Evolutionary conservation across 2,113 vertebrate genomes (phyloP).

Genomic region (Salvelinus namaycush): DNA sequence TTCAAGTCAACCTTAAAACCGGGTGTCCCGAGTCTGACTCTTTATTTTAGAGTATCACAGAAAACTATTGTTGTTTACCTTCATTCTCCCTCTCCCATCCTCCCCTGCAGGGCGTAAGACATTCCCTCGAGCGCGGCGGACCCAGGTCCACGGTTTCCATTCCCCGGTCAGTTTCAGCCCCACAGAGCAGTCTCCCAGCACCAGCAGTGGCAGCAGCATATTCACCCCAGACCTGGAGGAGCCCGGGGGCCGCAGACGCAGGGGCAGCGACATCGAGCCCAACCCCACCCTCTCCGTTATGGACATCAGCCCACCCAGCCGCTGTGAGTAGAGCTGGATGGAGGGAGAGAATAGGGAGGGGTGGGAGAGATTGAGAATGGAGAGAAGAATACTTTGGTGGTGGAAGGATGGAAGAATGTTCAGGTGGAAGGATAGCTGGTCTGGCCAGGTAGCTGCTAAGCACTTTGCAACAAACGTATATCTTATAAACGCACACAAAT

Average conservation of each 20-base stretch:
- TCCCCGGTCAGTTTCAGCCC: conserved; percentile 95
- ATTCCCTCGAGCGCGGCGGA: conserved; percentile 92
- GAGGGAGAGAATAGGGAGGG: not conserved
- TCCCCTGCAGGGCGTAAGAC: conserved; percentile 87
- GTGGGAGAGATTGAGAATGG: not conserved
- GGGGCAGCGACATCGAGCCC: conserved; percentile 92
- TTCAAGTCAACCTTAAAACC: too few species aligned
- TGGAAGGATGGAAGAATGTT: not conserved
- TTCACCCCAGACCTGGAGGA: conserved; percentile 93
- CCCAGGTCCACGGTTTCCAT: conserved; percentile 89
- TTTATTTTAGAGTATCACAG: not conserved
- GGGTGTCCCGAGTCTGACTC: not conserved
- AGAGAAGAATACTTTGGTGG: not conserved
- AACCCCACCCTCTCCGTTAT: conserved; percentile 90
- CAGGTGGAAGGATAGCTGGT: not conserved
- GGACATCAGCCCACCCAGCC: conserved; percentile 97
- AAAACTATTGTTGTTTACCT: not conserved
- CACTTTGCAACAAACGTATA: not conserved
- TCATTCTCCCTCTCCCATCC: not conserved
- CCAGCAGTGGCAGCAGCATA: conserved; percentile 94
- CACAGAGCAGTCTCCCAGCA: conserved; percentile 92
- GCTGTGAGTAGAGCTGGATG: conserved; percentile 80
- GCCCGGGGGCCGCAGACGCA: conserved; percentile 75
- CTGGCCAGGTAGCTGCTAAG: not conserved
- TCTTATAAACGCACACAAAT: not conserved